phyloP scores from a whole-genome alignment of 2,888 invertebrate genomes.

The Apomyelois bistriatella region DNA sequence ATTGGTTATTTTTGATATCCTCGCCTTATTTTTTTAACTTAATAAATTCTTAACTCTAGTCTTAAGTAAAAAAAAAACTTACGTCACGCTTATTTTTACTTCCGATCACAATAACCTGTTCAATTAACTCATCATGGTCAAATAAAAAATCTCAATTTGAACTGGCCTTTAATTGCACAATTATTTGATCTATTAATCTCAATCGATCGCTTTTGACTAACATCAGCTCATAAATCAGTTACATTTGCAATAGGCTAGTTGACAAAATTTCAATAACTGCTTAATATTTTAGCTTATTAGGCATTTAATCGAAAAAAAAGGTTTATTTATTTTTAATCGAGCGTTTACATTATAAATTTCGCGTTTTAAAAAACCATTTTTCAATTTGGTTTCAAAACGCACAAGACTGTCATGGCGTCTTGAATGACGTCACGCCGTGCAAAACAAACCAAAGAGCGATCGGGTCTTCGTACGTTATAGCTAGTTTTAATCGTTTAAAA shows the following conservation, averaged over 20 bases:
- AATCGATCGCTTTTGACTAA: conserved; percentile 8
- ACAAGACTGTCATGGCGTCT: too few species aligned
- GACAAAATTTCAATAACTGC: too few species aligned
- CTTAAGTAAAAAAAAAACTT: neutral
- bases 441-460: too few species aligned
- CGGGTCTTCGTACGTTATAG: too few species aligned
- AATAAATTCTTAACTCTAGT: neutral
- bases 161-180: neutral
- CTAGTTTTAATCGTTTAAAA: too few species aligned
- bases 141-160: conserved; percentile 2
- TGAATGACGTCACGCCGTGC: too few species aligned
- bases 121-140: neutral
- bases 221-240: neutral
- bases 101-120: neutral
- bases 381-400: too few species aligned
- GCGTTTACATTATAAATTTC: too few species aligned
- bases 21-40: neutral
- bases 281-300: too few species aligned
- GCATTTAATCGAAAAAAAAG: too few species aligned
- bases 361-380: too few species aligned
- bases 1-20: neutral
- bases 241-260: conserved; percentile 1
- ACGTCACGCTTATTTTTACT: neutral
- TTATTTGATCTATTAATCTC: neutral
- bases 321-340: too few species aligned